A percentile compares a stretch with the other conserved stretches of the same genome.
phyloP scores from a whole-genome alignment of 2,113 vertebrate species.

The Sporophila hypoxantha region DNA sequence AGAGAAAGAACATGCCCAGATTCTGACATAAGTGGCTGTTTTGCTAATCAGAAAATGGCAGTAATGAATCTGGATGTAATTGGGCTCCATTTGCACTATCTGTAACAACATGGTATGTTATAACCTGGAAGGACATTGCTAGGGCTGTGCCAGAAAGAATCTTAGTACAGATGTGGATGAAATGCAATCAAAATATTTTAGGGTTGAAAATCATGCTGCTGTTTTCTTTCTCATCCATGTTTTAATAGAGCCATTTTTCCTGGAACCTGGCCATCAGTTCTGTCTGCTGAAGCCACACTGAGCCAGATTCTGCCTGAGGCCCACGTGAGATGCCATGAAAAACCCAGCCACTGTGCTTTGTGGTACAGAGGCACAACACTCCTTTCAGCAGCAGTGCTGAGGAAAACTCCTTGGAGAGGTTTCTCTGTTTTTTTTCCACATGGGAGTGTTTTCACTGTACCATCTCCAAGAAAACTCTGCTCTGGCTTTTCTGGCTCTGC shows the following conservation, averaged over 20 bases:
- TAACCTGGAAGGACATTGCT: background rate
- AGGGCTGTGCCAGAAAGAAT: background rate
- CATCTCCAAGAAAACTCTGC: background rate
- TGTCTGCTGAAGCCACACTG: background rate
- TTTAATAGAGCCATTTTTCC: background rate
- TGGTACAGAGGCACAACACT: background rate
- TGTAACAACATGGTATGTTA: background rate
- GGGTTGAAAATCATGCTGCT: background rate
- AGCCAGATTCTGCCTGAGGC: background rate
- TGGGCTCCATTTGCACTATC: background rate
- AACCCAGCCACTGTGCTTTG: background rate
- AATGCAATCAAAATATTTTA: background rate
- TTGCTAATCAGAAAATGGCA: background rate
- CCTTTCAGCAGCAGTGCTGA: background rate
- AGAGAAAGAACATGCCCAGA: background rate
- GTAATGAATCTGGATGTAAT: background rate
- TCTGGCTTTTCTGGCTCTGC: background rate
- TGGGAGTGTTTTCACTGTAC: background rate
- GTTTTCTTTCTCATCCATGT: background rate
- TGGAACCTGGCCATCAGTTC: background rate
- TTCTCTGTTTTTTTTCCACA: background rate
- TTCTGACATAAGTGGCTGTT: background rate
- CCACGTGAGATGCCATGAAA: background rate
- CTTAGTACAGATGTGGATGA: background rate
- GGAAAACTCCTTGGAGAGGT: background rate